phyloP scores from a whole-genome alignment of 2,113 vertebrate genomes.

The Colossoma macropomum region DNA sequence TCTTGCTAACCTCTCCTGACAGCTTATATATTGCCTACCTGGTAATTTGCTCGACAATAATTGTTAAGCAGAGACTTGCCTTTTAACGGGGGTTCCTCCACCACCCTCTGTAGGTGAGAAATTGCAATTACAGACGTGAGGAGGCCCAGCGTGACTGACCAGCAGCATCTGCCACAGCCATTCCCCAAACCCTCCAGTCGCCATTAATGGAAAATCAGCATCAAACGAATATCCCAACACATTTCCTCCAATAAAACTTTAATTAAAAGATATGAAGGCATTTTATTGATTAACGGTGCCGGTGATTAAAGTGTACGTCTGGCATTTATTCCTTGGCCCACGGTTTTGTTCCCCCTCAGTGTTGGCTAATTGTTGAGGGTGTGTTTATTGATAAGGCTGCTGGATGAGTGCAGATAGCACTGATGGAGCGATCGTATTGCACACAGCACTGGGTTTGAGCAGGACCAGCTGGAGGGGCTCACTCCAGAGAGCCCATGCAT shows the following conservation, averaged over 20 bases:
- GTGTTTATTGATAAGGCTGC: slow-evolving; percentile 94
- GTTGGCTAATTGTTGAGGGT: slow-evolving; percentile 89
- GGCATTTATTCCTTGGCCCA: slow-evolving; percentile 75
- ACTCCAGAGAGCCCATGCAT: slow-evolving; percentile 89
- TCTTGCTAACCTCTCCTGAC: slow-evolving; percentile 95
- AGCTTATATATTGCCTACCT: slow-evolving; percentile 94
- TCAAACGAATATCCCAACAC: slow-evolving; percentile 80
- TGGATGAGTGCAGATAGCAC: slow-evolving; percentile 95
- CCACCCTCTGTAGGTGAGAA: slow-evolving; percentile 99
- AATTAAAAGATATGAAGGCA: slow-evolving; percentile 90
- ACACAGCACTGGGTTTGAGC: slow-evolving; percentile 88
- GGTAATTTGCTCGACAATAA: slow-evolving; percentile 95
- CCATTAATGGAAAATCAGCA: slow-evolving; percentile 81
- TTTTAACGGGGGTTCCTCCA: slow-evolving; percentile 96
- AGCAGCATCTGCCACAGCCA: slow-evolving; percentile 86
- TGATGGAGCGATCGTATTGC: slow-evolving; percentile 99
- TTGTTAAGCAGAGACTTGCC: slow-evolving; percentile 90
- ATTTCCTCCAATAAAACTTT: slow-evolving; percentile 86
- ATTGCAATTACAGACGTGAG: slow-evolving; percentile 95
- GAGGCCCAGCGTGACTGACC: slow-evolving; percentile 78
- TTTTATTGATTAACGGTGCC: slow-evolving; percentile 93
- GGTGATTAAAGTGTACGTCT: slow-evolving; percentile 87
- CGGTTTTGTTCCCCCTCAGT: slow-evolving; percentile 88
- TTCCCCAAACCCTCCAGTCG: slow-evolving; percentile 77
- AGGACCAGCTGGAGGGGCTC: slow-evolving; percentile 95